Conservation (phyloP, 1,140 invertebrate genomes). For the Drosophila nebulosa region DNA sequence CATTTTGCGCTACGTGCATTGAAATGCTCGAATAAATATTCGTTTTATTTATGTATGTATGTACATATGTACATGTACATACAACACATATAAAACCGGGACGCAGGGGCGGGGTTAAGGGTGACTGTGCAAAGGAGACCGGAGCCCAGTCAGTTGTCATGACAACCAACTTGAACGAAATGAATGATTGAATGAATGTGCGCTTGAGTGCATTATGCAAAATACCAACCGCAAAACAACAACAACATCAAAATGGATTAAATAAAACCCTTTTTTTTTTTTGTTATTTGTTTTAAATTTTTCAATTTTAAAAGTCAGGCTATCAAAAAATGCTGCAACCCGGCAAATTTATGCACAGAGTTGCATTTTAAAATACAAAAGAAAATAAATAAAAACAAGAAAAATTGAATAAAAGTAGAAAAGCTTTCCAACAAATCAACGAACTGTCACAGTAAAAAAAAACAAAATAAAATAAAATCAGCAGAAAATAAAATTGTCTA, state of each 20-base stretch:
- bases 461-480: neutral
- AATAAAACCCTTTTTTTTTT: slow-evolving; percentile 7
- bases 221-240: slow-evolving; percentile 26
- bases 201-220: slow-evolving; percentile 46
- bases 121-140: neutral
- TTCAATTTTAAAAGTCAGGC: slow-evolving; percentile 14
- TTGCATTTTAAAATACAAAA: slow-evolving; percentile 63
- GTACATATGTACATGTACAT: no score
- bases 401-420: neutral
- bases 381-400: slow-evolving; percentile 12
- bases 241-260: slow-evolving; percentile 17
- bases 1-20: slow-evolving; percentile 51
- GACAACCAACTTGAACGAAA: slow-evolving; percentile 43
- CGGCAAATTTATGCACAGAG: slow-evolving; percentile 44
- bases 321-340: slow-evolving; percentile 24
- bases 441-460: slow-evolving; percentile 36
- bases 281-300: slow-evolving; percentile 45
- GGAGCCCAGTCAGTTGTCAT: slow-evolving; percentile 30
- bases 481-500: slow-evolving; percentile 14
- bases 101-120: neutral
- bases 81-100: neutral
- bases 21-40: slow-evolving; percentile 50
- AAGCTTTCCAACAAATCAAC: slow-evolving; percentile 41
- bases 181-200: slow-evolving; percentile 27
- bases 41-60: slow-evolving; percentile 55